A percentile compares a stretch with the other conserved stretches of the same genome.
Evolutionary conservation across 2,797 vertebrate genomes (phyloP).

Genomic region (Oreochromis mossambicus): DNA sequence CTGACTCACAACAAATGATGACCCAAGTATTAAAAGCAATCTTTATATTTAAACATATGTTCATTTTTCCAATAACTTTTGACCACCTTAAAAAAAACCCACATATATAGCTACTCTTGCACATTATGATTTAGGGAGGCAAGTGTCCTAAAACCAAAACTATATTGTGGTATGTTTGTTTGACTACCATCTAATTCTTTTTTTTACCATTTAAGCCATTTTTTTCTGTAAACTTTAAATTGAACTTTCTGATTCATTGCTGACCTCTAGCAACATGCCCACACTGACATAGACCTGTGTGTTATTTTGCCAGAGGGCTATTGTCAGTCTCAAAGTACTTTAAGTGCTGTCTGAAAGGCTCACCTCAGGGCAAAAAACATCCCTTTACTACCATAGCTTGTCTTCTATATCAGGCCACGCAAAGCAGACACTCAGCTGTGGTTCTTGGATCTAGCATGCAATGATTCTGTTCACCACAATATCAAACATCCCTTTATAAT

Average conservation of each 20-base stretch:
- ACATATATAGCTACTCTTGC: neutral
- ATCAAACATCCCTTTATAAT: neutral
- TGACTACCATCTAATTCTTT: neutral
- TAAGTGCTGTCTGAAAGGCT: neutral
- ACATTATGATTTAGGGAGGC: neutral
- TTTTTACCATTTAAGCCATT: neutral
- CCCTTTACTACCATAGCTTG: neutral
- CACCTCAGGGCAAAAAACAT: neutral
- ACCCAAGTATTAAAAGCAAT: neutral
- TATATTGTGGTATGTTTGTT: neutral
- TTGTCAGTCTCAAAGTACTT: neutral
- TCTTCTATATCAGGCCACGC: neutral
- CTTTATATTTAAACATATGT: neutral
- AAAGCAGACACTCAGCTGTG: neutral
- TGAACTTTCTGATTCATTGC: neutral
- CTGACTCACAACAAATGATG: neutral
- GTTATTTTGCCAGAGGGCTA: neutral
- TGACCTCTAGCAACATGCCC: neutral
- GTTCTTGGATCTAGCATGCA: neutral
- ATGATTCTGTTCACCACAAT: neutral
- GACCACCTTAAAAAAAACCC: rapidly evolving
- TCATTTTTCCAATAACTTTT: neutral
- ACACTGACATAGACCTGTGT: neutral
- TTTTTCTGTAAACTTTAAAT: neutral
- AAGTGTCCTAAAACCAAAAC: neutral